These are phyloP conservation scores for Dinothrombium tinctorium DNA, from an alignment of 1,140 invertebrate species.

Conservation along the genomic window DNA sequence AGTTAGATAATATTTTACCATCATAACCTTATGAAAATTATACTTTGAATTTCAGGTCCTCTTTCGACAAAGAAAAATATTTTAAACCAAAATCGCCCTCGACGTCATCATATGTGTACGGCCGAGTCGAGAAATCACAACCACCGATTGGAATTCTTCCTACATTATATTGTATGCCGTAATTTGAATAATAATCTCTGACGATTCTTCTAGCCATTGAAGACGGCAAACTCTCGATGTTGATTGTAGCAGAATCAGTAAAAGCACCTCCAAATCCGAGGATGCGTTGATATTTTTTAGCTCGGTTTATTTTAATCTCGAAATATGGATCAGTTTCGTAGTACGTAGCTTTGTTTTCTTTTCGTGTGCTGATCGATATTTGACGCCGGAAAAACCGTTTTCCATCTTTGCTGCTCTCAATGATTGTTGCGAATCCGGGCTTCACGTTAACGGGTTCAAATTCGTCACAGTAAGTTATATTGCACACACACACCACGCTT, in stretches of 20 bases:
- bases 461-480: neutral
- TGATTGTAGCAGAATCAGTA: slow-evolving; percentile 56
- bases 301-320: neutral
- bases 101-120: slow-evolving; percentile 40
- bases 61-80: slow-evolving; percentile 37
- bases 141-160: slow-evolving; percentile 53
- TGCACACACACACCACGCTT: neutral
- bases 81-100: slow-evolving; percentile 32
- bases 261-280: slow-evolving; percentile 66
- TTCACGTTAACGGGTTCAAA: neutral
- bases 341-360: neutral
- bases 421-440: neutral
- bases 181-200: slow-evolving; percentile 20
- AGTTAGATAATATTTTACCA: slow-evolving; percentile 40
- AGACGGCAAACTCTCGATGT: slow-evolving; percentile 34
- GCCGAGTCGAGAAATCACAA: slow-evolving; percentile 44
- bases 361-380: neutral
- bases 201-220: slow-evolving; percentile 26
- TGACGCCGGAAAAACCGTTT: neutral
- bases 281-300: neutral
- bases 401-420: neutral
- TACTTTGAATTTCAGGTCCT: slow-evolving; percentile 40
- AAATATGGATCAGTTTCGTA: neutral
- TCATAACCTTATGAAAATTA: too few relatives aligned
- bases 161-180: neutral